Conservation (phyloP, 2,113 vertebrate genomes). For the Edolisoma coerulescens region DNA sequence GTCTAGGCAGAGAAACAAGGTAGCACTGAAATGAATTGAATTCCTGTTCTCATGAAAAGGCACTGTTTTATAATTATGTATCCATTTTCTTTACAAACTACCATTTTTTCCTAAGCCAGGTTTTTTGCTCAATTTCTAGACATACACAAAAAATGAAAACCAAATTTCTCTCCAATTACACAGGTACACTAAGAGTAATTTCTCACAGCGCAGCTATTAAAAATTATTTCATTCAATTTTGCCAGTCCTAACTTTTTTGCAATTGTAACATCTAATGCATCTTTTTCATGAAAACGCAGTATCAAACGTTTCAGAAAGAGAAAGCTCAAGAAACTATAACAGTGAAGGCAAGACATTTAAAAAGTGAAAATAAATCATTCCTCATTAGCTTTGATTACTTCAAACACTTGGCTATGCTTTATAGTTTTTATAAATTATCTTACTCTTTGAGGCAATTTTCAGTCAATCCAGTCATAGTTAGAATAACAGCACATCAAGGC, state of each 20-base stretch:
- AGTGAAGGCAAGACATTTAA: not conserved
- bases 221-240: not conserved
- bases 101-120: not conserved
- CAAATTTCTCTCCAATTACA: not conserved
- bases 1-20: not conserved
- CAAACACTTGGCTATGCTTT: not conserved
- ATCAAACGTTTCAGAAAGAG: not conserved
- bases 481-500: not conserved
- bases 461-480: not conserved
- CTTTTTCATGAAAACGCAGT: not conserved
- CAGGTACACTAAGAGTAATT: not conserved
- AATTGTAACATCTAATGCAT: not conserved
- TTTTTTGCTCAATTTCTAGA: not conserved
- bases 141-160: not conserved
- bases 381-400: not conserved
- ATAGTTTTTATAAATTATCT: not conserved
- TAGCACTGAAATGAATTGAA: not conserved
- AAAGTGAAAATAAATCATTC: not conserved
- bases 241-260: not conserved
- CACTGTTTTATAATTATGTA: not conserved
- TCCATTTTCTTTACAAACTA: not conserved
- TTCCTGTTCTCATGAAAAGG: not conserved
- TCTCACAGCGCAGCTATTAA: not conserved
- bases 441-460: constrained; percentile 2
- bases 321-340: not conserved